Percentiles rank a stretch among this genome's conserved stretches.
These are phyloP conservation scores for Semaprochilodus insignis DNA, from an alignment of 2,797 vertebrate genomes.

Conservation along the genomic window DNA sequence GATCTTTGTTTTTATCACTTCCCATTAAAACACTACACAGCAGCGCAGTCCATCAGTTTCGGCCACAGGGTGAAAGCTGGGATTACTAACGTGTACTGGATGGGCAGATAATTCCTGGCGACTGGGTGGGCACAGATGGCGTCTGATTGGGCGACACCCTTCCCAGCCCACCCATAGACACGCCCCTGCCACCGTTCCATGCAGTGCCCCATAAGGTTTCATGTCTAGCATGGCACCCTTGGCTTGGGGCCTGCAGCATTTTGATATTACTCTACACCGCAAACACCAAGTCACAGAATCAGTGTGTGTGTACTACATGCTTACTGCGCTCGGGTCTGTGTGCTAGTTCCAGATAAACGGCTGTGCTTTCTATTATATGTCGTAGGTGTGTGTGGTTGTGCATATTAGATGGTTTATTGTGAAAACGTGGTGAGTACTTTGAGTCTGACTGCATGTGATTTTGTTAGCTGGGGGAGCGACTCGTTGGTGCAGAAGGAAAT, in stretches of 20 bases:
- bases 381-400: not conserved
- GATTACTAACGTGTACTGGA: no score
- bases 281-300: not conserved
- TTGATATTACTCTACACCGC: not conserved
- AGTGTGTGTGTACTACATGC: not conserved
- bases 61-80: no score
- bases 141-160: no score
- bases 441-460: slow-evolving; percentile 20
- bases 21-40: no score
- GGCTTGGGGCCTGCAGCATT: not conserved
- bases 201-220: not conserved
- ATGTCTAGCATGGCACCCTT: not conserved
- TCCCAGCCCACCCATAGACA: no score
- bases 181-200: no score
- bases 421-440: slow-evolving; percentile 3
- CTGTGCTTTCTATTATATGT: slow-evolving; percentile 8
- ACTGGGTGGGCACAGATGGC: no score
- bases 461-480: slow-evolving; percentile 51
- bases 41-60: no score
- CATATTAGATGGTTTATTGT: not conserved
- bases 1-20: no score
- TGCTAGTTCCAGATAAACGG: not conserved
- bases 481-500: slow-evolving; percentile 70
- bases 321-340: not conserved
- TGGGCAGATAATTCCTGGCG: no score